Evolutionary conservation across 2,888 invertebrate species (phyloP).

Genomic region (Oxytorus armatus): DNA sequence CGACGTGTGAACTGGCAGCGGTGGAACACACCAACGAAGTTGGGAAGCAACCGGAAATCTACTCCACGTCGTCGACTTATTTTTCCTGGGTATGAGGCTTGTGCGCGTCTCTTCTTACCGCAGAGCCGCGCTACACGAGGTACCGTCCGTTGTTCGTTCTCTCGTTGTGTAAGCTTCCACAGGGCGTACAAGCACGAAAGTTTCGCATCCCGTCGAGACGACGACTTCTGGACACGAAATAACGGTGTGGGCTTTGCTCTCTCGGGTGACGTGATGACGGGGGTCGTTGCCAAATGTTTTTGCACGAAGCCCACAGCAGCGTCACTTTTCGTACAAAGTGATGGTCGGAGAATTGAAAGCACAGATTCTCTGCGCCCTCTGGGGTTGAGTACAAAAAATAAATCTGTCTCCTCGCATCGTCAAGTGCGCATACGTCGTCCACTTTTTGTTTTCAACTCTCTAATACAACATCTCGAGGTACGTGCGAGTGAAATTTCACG

Average conservation of each 20-base stretch:
- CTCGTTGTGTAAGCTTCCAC: background rate
- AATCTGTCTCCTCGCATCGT: slow-evolving; percentile 4
- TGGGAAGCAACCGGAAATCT: slow-evolving; percentile 59
- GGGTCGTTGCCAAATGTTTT: slow-evolving; percentile 62
- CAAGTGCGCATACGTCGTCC: background rate
- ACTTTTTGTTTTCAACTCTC: background rate
- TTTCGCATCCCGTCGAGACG: slow-evolving; percentile 42
- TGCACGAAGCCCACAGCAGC: slow-evolving; percentile 26
- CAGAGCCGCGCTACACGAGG: background rate
- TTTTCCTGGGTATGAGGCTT: slow-evolving; percentile 26
- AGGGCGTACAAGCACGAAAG: slow-evolving; percentile 29
- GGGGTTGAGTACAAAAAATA: slow-evolving; percentile 6
- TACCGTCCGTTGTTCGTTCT: background rate
- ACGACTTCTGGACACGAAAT: slow-evolving; percentile 42
- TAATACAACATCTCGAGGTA: background rate
- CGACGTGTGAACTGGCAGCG: slow-evolving; percentile 27
- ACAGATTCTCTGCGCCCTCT: background rate
- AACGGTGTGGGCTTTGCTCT: slow-evolving; percentile 33
- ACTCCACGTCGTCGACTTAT: slow-evolving; percentile 43
- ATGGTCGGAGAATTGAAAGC: slow-evolving; percentile 1
- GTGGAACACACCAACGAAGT: slow-evolving; percentile 36
- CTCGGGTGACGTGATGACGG: slow-evolving; percentile 14
- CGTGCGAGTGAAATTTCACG: background rate
- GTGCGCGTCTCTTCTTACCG: slow-evolving; percentile 7
- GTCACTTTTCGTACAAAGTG: slow-evolving; percentile 38